Evolutionary conservation across 1,140 invertebrate genomes (phyloP), one percentile per base, ranked within the genome.

Genomic region (Linepithema humile): DNA sequence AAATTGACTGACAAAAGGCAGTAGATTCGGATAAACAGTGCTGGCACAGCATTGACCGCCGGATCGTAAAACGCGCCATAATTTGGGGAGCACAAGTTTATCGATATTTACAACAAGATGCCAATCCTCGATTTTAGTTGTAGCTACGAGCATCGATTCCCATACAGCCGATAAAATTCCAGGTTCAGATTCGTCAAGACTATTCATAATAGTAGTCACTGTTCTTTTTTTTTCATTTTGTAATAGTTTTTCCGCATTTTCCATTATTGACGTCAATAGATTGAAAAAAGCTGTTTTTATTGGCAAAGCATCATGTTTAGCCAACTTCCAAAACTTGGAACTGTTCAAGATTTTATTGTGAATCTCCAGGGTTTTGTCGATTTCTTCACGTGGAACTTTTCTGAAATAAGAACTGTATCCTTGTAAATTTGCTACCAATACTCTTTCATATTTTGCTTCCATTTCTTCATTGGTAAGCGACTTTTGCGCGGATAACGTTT

Each of bases 281-380:
- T 95, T 95, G 92, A 96, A 98, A 94, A 96, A 97, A 1, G 96
- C 95, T 17, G 95, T 94, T 91, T 95, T 95, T 32, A 97, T 95
- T 32, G 94, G 82, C 23, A 95, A 73, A 55, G 94, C 90, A 90
- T 96, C 95, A 87, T 95, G 93, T 89, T 95, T 96, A 9, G 94
- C 91, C 48, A 96, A 95, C 89, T 97, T 97, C 97, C 97, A 98
- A 93, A 97, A 97, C 89, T 96, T 97, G 35, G 92, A 90, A 90
- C 95, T 95, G 15, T 94, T 93, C 35, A 97, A 90, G 48, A 97
- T 95, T 73, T 95, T 94, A 1, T 90, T 88, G 86, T 96, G 95
- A 53, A 94, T 91, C 3, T 95, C 93, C 5, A 90, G 64, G 0
- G 93, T 95, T 85, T 95, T 95, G 35, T 95, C 91, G 35, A 96